Evolutionary conservation across 2,113 vertebrate species (phyloP).

Genomic region (Phrynosoma platyrhinos): DNA sequence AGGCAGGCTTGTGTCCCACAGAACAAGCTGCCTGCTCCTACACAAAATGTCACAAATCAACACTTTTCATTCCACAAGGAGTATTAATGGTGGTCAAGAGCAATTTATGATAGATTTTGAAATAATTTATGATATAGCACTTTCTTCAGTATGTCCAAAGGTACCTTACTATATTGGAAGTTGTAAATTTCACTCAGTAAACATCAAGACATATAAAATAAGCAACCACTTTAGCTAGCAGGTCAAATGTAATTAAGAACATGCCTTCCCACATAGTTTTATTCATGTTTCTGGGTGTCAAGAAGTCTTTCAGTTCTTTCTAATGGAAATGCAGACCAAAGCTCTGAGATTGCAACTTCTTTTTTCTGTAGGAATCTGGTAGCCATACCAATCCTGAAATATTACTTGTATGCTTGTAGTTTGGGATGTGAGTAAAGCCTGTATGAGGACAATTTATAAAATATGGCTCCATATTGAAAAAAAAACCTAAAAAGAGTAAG

Average conservation of each 20-base stretch:
- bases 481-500: too few relatives aligned
- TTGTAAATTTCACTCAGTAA: not conserved
- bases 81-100: not conserved
- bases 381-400: not conserved
- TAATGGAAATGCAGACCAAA: not conserved
- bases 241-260: not conserved
- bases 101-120: not conserved
- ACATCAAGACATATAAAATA: not conserved
- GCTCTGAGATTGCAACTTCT: not conserved
- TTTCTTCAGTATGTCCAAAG: not conserved
- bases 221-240: not conserved
- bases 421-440: too few relatives aligned
- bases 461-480: too few relatives aligned
- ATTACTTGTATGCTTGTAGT: not conserved
- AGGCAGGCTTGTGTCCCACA: too few relatives aligned
- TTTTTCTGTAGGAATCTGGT: not conserved
- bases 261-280: not conserved
- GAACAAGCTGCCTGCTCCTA: not conserved
- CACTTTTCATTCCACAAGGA: too few relatives aligned
- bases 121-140: not conserved
- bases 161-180: not conserved
- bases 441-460: too few relatives aligned
- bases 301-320: not conserved
- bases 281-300: not conserved
- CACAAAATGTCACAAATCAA: not conserved